Base-by-base conservation (phyloP, 2,888 invertebrate genomes). In the Diabrotica balteata region DNA sequence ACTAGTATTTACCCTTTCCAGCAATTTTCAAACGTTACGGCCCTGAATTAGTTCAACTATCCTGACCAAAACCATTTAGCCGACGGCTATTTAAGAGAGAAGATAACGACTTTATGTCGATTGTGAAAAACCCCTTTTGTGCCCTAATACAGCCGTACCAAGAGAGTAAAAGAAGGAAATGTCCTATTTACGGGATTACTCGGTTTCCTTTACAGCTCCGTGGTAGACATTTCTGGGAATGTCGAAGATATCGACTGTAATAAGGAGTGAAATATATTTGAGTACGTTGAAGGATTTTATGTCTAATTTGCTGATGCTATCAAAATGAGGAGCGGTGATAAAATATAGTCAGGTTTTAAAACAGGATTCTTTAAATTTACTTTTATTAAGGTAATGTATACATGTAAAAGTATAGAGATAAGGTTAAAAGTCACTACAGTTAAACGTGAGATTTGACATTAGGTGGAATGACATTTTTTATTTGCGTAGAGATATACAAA, bases 21-120 rank as follows among this genome's bases (percentile, higher is more conserved):
- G 32, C 49, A 44, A 54, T 10, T 9, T 54, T n/a, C 0, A 10
- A 43, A 0, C 10, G n/a, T 11, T 46, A 53, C 61, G 53, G 10
- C 32, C 32, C 61, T 61, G 54, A 22, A 32, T 11, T n/a, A 8
- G 2, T 7, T 7, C 32, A 53, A 43, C 47, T 53, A 49, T 22
- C 44, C 32, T 52, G 63, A 50, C 49, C 63, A 51, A 57, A 58
- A 62, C 51, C 57, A 51, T 63, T 63, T 64, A 59, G 64, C 53
- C 47, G 43, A 43, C 58, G 62, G 57, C 45, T 67, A 51, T 53
- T 67, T 57, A 53, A 62, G 66, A 58, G 52, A 59, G 22, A 46
- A 54, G 66, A 67, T 67, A 67, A 67, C 62, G 61, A 67, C 62
- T 62, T 67, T 59, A 61, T 59, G 66, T 58, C 66, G 59, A 53